Conservation (phyloP, 2,797 vertebrate genomes). For the Dromococcyx pavoninus region DNA sequence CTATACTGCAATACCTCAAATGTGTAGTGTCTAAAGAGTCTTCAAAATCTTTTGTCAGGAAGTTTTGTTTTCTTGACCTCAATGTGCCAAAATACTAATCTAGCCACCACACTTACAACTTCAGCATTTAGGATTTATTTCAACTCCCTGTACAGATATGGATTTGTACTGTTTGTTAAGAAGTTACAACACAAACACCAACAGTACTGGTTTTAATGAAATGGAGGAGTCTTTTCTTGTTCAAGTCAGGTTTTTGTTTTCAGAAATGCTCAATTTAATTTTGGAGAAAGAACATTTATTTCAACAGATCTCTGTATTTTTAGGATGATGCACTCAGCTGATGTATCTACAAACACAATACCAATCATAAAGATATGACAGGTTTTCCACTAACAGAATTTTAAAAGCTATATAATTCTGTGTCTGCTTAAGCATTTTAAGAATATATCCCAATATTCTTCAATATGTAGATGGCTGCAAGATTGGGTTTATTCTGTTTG, state of each 20-base stretch:
- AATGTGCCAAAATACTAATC: not conserved
- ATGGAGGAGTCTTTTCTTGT: not conserved
- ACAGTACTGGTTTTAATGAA: not conserved
- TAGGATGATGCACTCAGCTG: not conserved
- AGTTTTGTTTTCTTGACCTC: not conserved
- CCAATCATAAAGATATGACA: not conserved
- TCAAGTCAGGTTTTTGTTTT: not conserved
- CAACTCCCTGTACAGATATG: rapidly evolving
- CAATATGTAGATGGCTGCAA: not conserved
- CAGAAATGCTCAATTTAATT: not conserved
- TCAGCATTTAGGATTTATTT: not conserved
- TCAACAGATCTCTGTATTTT: not conserved
- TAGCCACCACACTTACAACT: not conserved
- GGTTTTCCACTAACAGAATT: not conserved
- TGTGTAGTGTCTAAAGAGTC: not conserved
- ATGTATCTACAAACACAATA: not conserved
- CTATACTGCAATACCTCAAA: not conserved
- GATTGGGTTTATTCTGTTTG: not conserved
- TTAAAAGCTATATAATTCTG: not conserved
- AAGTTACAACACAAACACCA: not conserved
- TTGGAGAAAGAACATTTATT: not conserved
- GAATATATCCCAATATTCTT: not conserved
- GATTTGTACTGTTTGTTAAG: not conserved
- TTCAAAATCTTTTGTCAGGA: not conserved
- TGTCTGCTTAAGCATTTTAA: not conserved